phyloP scores from a whole-genome alignment of 1,140 invertebrate species.

The Diorhabda carinulata region DNA sequence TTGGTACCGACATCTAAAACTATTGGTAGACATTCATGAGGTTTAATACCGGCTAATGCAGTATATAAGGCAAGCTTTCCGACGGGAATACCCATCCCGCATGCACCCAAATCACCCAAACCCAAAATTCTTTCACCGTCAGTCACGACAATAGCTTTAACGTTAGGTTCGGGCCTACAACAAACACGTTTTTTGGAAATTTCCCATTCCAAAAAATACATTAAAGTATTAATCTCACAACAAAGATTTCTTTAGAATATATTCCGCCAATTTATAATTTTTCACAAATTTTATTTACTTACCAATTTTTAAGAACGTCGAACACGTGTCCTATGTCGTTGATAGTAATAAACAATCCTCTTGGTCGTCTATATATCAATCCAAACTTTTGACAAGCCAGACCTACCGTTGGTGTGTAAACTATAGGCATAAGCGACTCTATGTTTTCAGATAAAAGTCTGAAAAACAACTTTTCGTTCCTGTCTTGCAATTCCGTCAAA shows the following conservation, averaged over 20 bases:
- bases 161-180: conserved; percentile 79
- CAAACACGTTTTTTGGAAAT: conserved; percentile 5
- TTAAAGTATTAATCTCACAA: no score
- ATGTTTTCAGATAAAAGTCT: conserved; percentile 85
- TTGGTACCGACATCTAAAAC: conserved; percentile 87
- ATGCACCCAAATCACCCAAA: conserved; percentile 88
- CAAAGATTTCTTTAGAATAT: no score
- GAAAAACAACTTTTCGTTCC: conserved; percentile 91
- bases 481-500: conserved; percentile 74
- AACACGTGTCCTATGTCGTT: conserved; percentile 91
- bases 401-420: conserved; percentile 92
- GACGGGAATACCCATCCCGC: conserved; percentile 92
- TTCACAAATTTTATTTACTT: conserved; percentile 33
- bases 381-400: conserved; percentile 95
- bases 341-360: conserved; percentile 94
- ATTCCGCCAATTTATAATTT: no score
- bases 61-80: conserved; percentile 91
- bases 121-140: conserved; percentile 92
- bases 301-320: conserved; percentile 80
- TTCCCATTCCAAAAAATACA: no score
- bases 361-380: conserved; percentile 84
- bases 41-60: conserved; percentile 86
- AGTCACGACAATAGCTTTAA: conserved; percentile 88
- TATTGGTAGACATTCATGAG: conserved; percentile 83
- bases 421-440: conserved; percentile 82